These are phyloP conservation scores for Pristis pectinata DNA, from an alignment of 2,797 vertebrate genomes.

Conservation along the genomic window DNA sequence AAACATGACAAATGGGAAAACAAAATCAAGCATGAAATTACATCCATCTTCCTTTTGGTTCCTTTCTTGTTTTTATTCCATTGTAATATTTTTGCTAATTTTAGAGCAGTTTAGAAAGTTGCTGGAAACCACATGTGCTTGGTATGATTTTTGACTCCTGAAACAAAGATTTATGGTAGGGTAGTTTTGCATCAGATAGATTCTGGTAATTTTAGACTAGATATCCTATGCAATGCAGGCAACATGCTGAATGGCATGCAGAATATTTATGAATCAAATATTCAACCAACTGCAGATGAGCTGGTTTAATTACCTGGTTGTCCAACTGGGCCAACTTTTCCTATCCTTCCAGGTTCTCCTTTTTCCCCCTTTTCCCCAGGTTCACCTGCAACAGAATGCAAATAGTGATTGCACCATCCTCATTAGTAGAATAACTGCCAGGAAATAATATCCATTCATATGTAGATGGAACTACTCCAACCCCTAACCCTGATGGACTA, in stretches of 20 bases:
- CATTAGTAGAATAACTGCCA: not conserved
- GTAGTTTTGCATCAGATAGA: not conserved
- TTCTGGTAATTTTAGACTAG: not conserved
- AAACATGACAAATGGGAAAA: not conserved
- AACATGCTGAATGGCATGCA: not conserved
- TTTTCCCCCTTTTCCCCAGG: constrained; percentile 85
- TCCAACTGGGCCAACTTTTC: constrained; percentile 84
- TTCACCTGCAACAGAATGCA: constrained; percentile 65
- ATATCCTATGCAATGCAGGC: not conserved
- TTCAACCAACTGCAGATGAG: not conserved
- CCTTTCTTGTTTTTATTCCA: not conserved
- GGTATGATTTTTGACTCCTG: not conserved
- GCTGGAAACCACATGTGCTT: not conserved
- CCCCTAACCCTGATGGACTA: not conserved
- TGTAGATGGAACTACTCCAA: not conserved
- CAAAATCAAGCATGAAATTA: not conserved
- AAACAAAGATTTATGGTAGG: not conserved
- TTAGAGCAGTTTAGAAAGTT: not conserved
- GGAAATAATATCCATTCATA: not conserved
- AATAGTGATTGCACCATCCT: not conserved
- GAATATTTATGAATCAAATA: not conserved
- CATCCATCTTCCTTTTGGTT: not conserved
- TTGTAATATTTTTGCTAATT: not conserved
- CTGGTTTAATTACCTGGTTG: constrained; percentile 66
- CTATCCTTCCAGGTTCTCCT: constrained; percentile 82